These are phyloP conservation scores for Anseranas semipalmata DNA, from an alignment of 2,113 vertebrate genomes.

Conservation along the genomic window DNA sequence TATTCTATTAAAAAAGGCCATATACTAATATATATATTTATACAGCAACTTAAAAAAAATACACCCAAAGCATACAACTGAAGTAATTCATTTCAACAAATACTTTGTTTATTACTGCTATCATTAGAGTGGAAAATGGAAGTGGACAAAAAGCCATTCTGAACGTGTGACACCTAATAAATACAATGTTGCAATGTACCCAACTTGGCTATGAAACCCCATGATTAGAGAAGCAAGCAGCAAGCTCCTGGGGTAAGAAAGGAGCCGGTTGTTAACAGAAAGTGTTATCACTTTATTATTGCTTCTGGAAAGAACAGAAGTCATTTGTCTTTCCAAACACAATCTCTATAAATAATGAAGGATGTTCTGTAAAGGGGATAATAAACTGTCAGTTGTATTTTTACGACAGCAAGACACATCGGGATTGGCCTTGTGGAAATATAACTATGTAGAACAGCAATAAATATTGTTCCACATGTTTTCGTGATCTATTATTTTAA, in stretches of 20 bases:
- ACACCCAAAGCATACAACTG: not conserved
- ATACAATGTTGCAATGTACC: not conserved
- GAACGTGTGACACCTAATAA: conserved; percentile 33
- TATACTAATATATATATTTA: not conserved
- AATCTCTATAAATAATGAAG: conserved; percentile 70
- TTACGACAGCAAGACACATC: conserved; percentile 28
- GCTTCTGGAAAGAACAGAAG: conserved; percentile 52
- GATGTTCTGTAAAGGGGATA: conserved; percentile 62
- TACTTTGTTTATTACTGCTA: not conserved
- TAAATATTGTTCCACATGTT: conserved; percentile 53
- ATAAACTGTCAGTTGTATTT: conserved; percentile 71
- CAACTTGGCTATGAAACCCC: not conserved
- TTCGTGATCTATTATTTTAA: conserved; percentile 52
- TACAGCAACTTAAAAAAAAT: not conserved
- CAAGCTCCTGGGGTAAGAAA: not conserved
- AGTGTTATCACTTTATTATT: conserved; percentile 69
- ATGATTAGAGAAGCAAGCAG: not conserved
- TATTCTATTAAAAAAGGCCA: not conserved
- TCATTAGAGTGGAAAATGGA: conserved; percentile 36
- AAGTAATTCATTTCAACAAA: not conserved
- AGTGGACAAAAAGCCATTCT: conserved; percentile 16
- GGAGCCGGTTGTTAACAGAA: conserved; percentile 39
- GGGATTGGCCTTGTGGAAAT: conserved; percentile 44
- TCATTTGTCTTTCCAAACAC: conserved; percentile 65
- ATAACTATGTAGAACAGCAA: conserved; percentile 35